Conservation (phyloP, 2,888 invertebrate genomes). For the Pyrocoelia pectoralis region DNA sequence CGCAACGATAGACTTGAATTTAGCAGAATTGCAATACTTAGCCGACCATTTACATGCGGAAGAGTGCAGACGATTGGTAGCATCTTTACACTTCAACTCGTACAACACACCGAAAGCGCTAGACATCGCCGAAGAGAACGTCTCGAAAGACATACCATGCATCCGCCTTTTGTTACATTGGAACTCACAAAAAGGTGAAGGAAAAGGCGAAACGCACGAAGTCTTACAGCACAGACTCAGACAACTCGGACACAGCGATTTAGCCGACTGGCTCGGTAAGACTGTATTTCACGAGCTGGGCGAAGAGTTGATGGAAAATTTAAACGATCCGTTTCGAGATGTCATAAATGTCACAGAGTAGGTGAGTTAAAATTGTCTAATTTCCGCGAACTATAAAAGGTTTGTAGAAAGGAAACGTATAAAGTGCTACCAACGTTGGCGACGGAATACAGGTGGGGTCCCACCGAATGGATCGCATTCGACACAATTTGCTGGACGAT, state of each 20-base stretch:
- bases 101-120: slow-evolving; percentile 60
- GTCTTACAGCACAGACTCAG: slow-evolving; percentile 64
- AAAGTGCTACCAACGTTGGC: slow-evolving; percentile 32
- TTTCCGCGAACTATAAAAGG: neutral
- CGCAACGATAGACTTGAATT: slow-evolving; percentile 55
- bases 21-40: slow-evolving; percentile 62
- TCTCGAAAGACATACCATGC: slow-evolving; percentile 65
- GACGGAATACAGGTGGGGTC: slow-evolving; percentile 37
- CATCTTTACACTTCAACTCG: slow-evolving; percentile 65
- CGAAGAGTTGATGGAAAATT: slow-evolving; percentile 56
- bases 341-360: slow-evolving; percentile 37
- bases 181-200: slow-evolving; percentile 63
- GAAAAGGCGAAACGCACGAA: slow-evolving; percentile 66
- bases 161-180: slow-evolving; percentile 66
- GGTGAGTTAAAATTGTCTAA: slow-evolving; percentile 1
- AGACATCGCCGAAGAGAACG: slow-evolving; percentile 59
- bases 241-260: slow-evolving; percentile 64
- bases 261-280: slow-evolving; percentile 70
- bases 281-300: slow-evolving; percentile 65
- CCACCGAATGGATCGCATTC: slow-evolving; percentile 48
- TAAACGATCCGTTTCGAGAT: slow-evolving; percentile 49
- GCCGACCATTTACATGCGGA: slow-evolving; percentile 64
- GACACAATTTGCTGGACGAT: slow-evolving; percentile 46
- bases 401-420: slow-evolving; percentile 18
- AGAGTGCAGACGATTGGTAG: slow-evolving; percentile 67